Conservation (phyloP, 92 coral and sea anemone genomes). For the Parazoanthus swiftii region DNA sequence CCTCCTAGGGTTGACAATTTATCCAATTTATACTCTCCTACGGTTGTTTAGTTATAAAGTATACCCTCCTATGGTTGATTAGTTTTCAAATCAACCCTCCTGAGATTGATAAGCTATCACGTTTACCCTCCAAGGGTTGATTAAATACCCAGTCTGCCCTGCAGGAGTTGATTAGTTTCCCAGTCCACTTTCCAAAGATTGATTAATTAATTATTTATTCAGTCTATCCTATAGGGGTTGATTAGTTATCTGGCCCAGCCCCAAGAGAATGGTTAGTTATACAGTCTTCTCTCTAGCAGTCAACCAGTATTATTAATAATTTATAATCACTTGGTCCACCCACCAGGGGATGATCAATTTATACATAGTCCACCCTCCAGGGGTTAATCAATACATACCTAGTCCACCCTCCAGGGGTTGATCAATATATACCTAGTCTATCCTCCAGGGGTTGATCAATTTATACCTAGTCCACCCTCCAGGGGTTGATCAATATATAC, state of each 20-base stretch:
- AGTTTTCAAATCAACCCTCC: constrained; percentile 17
- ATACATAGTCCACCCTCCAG: too few relatives aligned
- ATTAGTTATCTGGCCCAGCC: constrained; percentile 42
- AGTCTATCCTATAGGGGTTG: constrained; percentile 88
- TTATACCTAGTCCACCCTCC: constrained; percentile 97
- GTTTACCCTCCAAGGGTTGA: background rate
- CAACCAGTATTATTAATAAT: too few relatives aligned
- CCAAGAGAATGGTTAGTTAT: constrained; percentile 26
- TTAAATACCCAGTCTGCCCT: background rate
- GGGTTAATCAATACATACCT: too few relatives aligned
- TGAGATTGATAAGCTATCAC: background rate
- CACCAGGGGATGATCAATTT: too few relatives aligned
- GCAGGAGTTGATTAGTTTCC: background rate
- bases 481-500: constrained; percentile 85
- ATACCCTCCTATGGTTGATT: background rate
- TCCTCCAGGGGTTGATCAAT: too few relatives aligned
- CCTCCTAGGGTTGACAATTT: constrained; percentile 82
- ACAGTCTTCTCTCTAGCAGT: constrained; percentile 94
- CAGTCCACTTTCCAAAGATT: background rate
- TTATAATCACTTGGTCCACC: too few relatives aligned
- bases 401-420: too few relatives aligned
- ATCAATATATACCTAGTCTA: too few relatives aligned
- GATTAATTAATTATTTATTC: constrained; percentile 40
- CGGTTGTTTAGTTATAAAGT: background rate
- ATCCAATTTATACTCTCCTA: background rate